Base-by-base conservation (phyloP, 1,140 invertebrate species). In the Gyrodactylus salaris region DNA sequence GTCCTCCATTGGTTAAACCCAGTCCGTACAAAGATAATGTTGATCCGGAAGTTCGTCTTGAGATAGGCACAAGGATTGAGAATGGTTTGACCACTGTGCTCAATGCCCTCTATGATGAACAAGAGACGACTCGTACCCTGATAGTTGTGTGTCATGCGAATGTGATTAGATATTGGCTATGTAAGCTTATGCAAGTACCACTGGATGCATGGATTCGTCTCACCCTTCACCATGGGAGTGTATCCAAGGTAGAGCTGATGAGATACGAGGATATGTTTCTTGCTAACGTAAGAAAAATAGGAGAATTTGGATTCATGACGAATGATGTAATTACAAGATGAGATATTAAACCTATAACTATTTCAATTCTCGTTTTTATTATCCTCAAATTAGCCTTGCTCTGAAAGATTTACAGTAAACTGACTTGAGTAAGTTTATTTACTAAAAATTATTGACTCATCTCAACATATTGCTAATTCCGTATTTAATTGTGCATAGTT, bases 91-190 rank as follows among this genome's bases (percentile, higher is more conserved):
- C 91, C 69, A 87, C 87, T 77, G 91, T 94, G 81, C 88, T 99
- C 79, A 86, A 97, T 81, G 83, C 94, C 74, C 91, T 94, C 22
- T 81, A 85, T 72, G 84, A 86, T 0, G 80, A 83, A 1, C 90
- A 98, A 81, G 83, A 85, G 70, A 82, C 86, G 74, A 90, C 96
- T 78, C 85, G 85, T 1, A 92, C 89, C 79, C 93, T 94, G 70
- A 79, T 99, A 25, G 83, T 97, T 68, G 91, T 98, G 1, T 97
- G 92, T 76, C 94, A 99, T 82, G 92, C 89, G 20, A 99, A 98
- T 82, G 92, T 98, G 16, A 98, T 98, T 77, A 83, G 94, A 74
- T 98, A 94, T 82, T 94, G 96, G 82, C 86, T 94, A 21, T 97
- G 93, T 83, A 85, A 92, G 80, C 90, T 90, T 0, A 81, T 98